Base-by-base conservation (phyloP, 2,797 vertebrate genomes). In the Rousettus madagascariensis region DNA sequence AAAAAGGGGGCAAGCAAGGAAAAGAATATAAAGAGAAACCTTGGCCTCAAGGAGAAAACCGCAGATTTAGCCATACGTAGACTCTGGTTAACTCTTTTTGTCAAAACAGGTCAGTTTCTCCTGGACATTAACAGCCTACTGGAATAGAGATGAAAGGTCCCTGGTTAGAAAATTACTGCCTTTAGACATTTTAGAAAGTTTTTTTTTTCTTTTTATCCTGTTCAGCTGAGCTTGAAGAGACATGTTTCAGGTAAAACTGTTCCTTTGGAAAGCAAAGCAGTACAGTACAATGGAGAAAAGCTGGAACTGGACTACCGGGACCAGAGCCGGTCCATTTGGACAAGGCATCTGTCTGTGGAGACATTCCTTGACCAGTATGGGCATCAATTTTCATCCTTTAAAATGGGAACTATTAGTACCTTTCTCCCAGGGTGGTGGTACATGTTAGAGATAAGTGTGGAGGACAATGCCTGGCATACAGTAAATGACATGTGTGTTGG, bases 391-490 rank as follows among this genome's bases (percentile, higher is more conserved):
- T 69, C 68, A 80, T 41, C 20, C 79, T 86, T n/a, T 19, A 55
- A 49, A 80, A 69, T 3, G 17, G 41, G 24, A 26, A 20, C 10
- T 20, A n/a, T 8, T 16, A 46, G 68, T 5, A 46, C 41, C 22
- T 72, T 46, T 26, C 30, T 15, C 26, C 53, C 30, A 17, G 28
- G 24, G 11, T 10, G 19, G 2, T 13, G 33, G 1, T 4, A 1
- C 1, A 0, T 28, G 22, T 74, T 17, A 16, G 38, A 11, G 0
- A 2, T 33, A 51, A 33, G 53, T 4, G 20, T 61, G 4, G 1
- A 13, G 38, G 57, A 30, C 51, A n/a, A 5, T 8, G 17, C 59
- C 26, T 4, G 17, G 43, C 20, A 33, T 3, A 1, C 1, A 8
- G 72, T 33, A 6, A 12, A 5, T 43, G 72, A 53, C 11, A 28